Conservation (phyloP, 2,113 vertebrate species). For the Leptodactylus fuscus region DNA sequence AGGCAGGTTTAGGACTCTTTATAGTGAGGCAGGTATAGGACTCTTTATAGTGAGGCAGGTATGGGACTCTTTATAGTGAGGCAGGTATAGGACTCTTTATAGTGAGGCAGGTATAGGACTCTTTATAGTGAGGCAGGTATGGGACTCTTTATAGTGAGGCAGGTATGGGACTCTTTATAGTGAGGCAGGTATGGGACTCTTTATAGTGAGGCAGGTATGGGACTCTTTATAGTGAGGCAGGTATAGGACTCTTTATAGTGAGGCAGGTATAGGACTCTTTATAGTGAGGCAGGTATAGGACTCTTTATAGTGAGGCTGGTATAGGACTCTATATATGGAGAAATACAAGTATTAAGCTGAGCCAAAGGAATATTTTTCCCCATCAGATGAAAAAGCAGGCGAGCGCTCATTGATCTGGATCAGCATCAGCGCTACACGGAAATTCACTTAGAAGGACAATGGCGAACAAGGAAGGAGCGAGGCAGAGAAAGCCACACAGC, state of each 20-base stretch:
- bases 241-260: neutral
- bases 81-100: neutral
- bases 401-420: constrained; percentile 9
- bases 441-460: constrained; percentile 25
- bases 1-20: neutral
- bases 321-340: neutral
- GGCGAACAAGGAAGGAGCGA: constrained; percentile 10
- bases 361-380: neutral
- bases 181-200: neutral
- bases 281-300: neutral
- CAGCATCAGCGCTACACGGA: constrained; percentile 2
- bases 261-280: neutral
- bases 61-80: neutral
- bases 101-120: neutral
- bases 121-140: neutral
- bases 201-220: neutral
- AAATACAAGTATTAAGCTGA: neutral
- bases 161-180: neutral
- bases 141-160: neutral
- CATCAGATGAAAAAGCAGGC: neutral
- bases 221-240: neutral
- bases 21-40: neutral
- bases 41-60: neutral
- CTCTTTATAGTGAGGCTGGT: neutral
- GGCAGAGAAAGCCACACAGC: too few relatives aligned